Evolutionary conservation across 2,113 vertebrate genomes (phyloP).

Genomic region (Syngnathus typhle): DNA sequence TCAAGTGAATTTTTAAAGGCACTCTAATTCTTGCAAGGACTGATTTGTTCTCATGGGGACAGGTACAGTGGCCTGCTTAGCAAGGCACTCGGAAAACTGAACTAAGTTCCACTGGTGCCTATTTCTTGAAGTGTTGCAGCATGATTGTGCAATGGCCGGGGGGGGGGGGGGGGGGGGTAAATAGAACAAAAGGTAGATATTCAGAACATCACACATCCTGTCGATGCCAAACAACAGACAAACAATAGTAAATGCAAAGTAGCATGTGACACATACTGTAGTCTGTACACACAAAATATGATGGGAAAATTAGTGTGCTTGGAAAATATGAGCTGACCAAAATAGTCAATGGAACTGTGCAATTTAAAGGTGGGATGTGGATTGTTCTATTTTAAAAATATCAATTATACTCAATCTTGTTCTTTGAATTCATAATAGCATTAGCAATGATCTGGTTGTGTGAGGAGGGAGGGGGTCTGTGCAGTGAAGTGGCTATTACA

Average conservation of each 20-base stretch:
- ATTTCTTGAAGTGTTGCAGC: constrained; percentile 30
- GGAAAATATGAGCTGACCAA: constrained; percentile 35
- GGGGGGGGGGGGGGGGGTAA: constrained; percentile 10
- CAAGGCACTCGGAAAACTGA: constrained; percentile 33
- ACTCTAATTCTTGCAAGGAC: constrained; percentile 56
- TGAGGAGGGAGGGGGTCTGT: constrained; percentile 50
- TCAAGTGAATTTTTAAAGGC: constrained; percentile 64
- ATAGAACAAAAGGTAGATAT: constrained; percentile 25
- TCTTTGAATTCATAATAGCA: constrained; percentile 37
- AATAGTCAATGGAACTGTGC: constrained; percentile 35
- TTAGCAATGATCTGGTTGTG: constrained; percentile 53
- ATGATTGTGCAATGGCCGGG: constrained; percentile 17
- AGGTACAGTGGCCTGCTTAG: constrained; percentile 30
- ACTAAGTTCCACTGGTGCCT: constrained; percentile 29
- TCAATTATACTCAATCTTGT: background rate
- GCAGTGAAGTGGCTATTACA: constrained; percentile 63
- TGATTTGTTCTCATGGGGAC: constrained; percentile 50
- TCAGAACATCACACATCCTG: constrained; percentile 49
- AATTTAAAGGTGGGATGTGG: constrained; percentile 48
- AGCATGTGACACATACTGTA: constrained; percentile 53
- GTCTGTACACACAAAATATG: constrained; percentile 55
- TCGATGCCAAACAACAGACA: constrained; percentile 47
- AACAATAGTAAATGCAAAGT: constrained; percentile 38
- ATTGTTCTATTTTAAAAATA: constrained; percentile 10
- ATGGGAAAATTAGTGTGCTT: constrained; percentile 49